phyloP scores from a whole-genome alignment of 2,797 vertebrate genomes.

The Rhinoraja longicauda region DNA sequence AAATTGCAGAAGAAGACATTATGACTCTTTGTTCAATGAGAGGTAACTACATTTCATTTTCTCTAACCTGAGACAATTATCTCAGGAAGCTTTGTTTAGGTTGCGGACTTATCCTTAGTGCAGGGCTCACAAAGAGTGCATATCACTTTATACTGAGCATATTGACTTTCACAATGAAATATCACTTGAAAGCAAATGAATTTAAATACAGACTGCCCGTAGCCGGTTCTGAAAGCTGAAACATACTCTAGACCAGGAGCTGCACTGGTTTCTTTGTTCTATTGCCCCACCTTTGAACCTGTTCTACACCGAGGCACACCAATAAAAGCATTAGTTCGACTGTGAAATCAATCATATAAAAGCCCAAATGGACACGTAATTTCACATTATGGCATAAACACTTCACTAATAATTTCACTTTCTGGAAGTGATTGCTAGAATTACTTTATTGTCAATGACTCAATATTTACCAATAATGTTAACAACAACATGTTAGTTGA shows the following conservation, averaged over 20 bases:
- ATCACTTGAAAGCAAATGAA: not conserved
- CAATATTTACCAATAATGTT: not conserved
- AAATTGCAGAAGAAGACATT: no score
- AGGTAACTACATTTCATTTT: no score
- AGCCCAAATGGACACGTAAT: not conserved
- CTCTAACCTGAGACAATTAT: no score
- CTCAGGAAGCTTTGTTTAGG: no score
- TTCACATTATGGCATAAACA: not conserved
- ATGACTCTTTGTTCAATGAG: no score
- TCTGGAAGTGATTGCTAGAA: not conserved
- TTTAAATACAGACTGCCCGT: not conserved
- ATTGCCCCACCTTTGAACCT: not conserved
- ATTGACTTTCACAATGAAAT: not conserved
- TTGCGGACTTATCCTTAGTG: no score
- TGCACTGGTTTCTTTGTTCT: not conserved
- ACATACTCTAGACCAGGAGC: not conserved
- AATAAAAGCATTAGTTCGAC: not conserved
- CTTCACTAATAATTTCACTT: not conserved
- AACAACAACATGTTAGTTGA: not conserved
- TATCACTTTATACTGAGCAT: not conserved
- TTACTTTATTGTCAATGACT: not conserved
- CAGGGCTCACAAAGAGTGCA: no score
- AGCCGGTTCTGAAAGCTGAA: not conserved
- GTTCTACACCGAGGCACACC: not conserved
- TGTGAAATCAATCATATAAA: not conserved